These are phyloP conservation scores for Desmophyllum pertusum DNA, from an alignment of 92 coral and sea anemone genomes.

Conservation along the genomic window DNA sequence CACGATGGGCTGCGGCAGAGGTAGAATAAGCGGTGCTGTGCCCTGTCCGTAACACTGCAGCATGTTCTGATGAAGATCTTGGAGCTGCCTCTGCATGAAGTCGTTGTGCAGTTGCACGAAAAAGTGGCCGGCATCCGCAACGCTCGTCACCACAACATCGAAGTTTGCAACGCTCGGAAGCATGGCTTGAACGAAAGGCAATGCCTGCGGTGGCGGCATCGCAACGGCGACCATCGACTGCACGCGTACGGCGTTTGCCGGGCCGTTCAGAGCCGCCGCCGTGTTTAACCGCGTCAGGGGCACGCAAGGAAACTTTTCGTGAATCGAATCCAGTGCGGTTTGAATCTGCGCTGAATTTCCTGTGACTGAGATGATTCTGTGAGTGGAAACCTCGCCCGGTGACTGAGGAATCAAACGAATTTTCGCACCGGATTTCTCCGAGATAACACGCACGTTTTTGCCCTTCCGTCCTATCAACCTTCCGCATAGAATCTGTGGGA, in stretches of 20 bases:
- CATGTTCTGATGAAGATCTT: conserved; percentile 96
- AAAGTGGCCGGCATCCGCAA: conserved; percentile 90
- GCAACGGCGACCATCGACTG: conserved; percentile 36
- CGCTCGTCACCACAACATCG: conserved; percentile 89
- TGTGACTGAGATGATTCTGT: conserved; percentile 87
- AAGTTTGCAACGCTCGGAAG: conserved; percentile 83
- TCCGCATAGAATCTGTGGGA: conserved; percentile 96
- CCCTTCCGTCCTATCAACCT: conserved; percentile 97
- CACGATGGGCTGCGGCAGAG: conserved; percentile 82
- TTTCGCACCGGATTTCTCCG: conserved; percentile 90
- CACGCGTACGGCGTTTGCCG: conserved; percentile 18
- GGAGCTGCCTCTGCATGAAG: conserved; percentile 73
- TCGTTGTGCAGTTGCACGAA: conserved; percentile 88
- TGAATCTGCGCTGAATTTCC: conserved; percentile 86
- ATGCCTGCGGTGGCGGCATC: conserved; percentile 51
- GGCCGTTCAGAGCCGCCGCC: conserved; percentile 38
- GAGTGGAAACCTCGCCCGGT: conserved; percentile 90
- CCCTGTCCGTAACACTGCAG: conserved; percentile 91
- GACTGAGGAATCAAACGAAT: conserved; percentile 96
- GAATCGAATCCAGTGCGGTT: conserved; percentile 81
- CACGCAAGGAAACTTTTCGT: conserved; percentile 90
- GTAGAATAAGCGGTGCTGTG: conserved; percentile 58
- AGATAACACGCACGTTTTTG: conserved; percentile 88
- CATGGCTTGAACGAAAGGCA: conserved; percentile 71
- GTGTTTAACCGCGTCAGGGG: conserved; percentile 83